phyloP scores from a whole-genome alignment of 2,797 vertebrate species.

The Mergus octosetaceus region DNA sequence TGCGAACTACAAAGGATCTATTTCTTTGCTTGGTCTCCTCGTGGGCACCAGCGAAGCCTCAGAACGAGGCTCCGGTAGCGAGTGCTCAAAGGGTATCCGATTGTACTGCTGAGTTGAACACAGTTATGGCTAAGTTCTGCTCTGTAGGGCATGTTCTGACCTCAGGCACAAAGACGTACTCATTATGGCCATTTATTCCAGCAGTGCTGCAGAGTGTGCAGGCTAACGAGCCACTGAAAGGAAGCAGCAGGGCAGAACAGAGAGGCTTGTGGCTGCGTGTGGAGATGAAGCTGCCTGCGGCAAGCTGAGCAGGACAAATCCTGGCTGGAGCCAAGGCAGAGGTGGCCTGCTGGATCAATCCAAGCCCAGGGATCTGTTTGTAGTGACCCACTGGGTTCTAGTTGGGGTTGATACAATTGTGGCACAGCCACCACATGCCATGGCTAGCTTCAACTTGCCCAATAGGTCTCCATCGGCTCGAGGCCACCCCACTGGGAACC shows the following conservation, averaged over 20 bases:
- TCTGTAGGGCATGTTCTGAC: background rate
- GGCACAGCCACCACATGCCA: background rate
- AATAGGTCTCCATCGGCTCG: background rate
- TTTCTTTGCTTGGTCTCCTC: background rate
- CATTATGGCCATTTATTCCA: background rate
- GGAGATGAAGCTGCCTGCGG: background rate
- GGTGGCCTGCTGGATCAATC: background rate
- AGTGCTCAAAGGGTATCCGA: background rate
- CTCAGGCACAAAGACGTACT: background rate
- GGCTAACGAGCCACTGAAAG: background rate
- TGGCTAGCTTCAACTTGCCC: background rate
- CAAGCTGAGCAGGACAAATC: background rate
- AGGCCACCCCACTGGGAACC: background rate
- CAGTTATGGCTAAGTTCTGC: background rate
- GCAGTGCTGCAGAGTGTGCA: background rate
- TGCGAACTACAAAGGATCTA: background rate
- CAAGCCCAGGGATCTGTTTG: background rate
- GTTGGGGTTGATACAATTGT: rapidly evolving
- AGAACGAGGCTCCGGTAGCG: rapidly evolving
- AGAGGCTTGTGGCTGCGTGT: background rate
- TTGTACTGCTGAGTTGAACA: background rate
- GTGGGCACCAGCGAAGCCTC: background rate
- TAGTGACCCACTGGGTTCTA: background rate
- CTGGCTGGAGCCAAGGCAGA: background rate
- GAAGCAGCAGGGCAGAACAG: background rate